These are phyloP conservation scores for Perca schrenkii DNA, from an alignment of 2,113 vertebrate genomes.

Conservation along the genomic window DNA sequence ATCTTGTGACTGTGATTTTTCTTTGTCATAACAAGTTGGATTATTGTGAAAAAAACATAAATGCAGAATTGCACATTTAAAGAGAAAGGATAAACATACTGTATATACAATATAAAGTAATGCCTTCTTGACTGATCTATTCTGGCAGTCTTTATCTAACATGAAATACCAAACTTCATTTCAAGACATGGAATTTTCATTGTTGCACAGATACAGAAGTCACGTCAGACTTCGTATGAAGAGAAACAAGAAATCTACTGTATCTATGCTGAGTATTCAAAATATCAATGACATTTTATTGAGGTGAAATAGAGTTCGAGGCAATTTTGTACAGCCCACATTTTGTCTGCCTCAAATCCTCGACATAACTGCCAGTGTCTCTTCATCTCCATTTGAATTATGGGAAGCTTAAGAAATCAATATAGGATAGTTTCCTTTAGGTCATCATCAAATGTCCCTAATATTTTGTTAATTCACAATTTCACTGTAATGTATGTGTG, in stretches of 20 bases:
- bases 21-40: conserved; percentile 28
- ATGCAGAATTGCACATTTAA: conserved; percentile 71
- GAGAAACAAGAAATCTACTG: background rate
- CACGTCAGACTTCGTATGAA: background rate
- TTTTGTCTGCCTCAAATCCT: background rate
- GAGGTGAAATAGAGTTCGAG: background rate
- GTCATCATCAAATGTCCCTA: background rate
- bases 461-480: conserved; percentile 2
- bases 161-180: conserved; percentile 30
- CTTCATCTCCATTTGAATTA: background rate
- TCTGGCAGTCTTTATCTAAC: background rate
- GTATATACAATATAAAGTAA: conserved; percentile 44
- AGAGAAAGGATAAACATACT: conserved; percentile 36
- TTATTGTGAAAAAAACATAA: conserved; percentile 32
- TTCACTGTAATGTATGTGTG: background rate
- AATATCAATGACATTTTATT: background rate
- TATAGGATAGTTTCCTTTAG: background rate
- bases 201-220: background rate
- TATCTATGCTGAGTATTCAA: background rate
- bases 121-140: conserved; percentile 18
- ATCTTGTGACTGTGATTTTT: conserved; percentile 45
- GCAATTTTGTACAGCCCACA: background rate
- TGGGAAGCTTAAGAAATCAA: conserved; percentile 4
- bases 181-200: conserved; percentile 8
- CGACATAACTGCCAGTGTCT: background rate